Evolutionary conservation across 2,888 invertebrate species (phyloP), one percentile per base, ranked within the genome.

Genomic region (Pterobdella sp.): DNA sequence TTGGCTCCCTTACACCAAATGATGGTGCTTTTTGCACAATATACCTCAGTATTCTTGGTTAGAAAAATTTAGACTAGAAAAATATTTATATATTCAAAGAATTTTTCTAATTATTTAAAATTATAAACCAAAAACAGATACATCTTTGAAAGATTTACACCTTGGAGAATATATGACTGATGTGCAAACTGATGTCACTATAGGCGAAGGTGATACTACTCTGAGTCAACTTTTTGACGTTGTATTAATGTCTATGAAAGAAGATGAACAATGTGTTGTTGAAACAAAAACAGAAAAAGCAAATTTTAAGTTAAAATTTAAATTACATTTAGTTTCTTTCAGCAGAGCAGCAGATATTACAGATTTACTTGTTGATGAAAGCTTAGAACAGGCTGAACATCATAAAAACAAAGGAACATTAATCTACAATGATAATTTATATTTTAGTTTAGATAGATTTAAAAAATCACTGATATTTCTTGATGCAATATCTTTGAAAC

Each of bases 131-230:
- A 56, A 56, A 7, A 4, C 18, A n/a, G n/a, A n/a, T n/a, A n/a
- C n/a, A n/a, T n/a, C n/a, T n/a, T n/a, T n/a, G n/a, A n/a, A n/a
- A n/a, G n/a, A n/a, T n/a, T n/a, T n/a, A n/a, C 31, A 71, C 35
- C 36, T 73, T 31, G 77, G 72, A 32, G 67, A 49, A 7, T 75
- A 73, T 32, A 22, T 42, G 18, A n/a, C 74, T 60, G 52, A 49
- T 1, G 73, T 72, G 32, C 70, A 73, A 34, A 49, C 63, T 52
- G 78, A 78, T 56, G 73, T 77, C 26, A 77, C 75, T 2, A 72
- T 78, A 14, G 78, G 78, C 1, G 78, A 78, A 68, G 76, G 77
- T 14, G 77, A 76, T 60, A 75, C 77, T 0, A 32, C 70, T n/a
- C 35, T 78, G 14, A 70, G 76, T 0, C 76, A 76, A 70, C 74